These are phyloP conservation scores for Griposia aprilina DNA, from an alignment of 2,888 invertebrate genomes.

Conservation along the genomic window DNA sequence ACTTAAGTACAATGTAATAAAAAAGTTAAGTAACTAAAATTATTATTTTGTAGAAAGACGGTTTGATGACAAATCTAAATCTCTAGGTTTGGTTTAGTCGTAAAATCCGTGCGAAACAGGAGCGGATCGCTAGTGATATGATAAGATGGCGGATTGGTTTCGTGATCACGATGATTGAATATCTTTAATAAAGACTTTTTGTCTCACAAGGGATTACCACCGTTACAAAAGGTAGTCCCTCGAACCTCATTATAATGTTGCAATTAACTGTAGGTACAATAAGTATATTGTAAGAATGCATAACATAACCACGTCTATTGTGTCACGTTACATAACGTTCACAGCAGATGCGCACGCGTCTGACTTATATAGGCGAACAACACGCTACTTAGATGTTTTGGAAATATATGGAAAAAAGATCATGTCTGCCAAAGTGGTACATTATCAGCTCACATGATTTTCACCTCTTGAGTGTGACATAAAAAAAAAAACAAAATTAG, in stretches of 20 bases:
- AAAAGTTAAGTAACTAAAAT: too few relatives aligned
- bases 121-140: too few relatives aligned
- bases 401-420: neutral
- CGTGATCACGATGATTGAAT: neutral
- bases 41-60: too few relatives aligned
- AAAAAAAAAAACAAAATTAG: neutral
- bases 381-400: neutral
- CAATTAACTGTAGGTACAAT: conserved; percentile 30
- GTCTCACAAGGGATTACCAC: neutral
- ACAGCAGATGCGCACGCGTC: conserved; percentile 48
- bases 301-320: conserved; percentile 52
- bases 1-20: too few relatives aligned
- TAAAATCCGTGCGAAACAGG: too few relatives aligned
- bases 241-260: conserved; percentile 36
- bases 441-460: neutral
- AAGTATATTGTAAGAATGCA: conserved; percentile 30
- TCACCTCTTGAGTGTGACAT: neutral
- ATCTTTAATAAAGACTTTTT: neutral
- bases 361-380: neutral
- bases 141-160: too few relatives aligned
- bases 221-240: neutral
- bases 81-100: too few relatives aligned
- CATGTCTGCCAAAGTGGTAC: neutral
- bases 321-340: conserved; percentile 58
- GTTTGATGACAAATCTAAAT: too few relatives aligned